Evolutionary conservation across 2,797 vertebrate genomes (phyloP), one percentile per base, ranked within the genome.

Genomic region (Tenualosa thibaudeaui): DNA sequence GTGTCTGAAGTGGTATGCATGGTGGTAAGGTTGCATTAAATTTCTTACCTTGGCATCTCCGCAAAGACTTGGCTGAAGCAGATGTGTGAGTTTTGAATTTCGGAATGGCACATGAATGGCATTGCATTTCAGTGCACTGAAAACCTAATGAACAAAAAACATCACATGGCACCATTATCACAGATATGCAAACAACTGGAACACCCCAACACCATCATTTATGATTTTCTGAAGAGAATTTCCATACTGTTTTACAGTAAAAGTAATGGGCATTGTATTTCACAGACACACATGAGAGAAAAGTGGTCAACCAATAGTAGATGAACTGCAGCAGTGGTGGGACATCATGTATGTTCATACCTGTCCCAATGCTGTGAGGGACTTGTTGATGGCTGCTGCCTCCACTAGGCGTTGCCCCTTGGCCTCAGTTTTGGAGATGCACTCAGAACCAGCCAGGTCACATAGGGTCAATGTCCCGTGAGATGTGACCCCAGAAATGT

Each of bases 321-420:
- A 3, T 60, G 56, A 5, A 3, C 56, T 60, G 1, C 3, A 0
- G 93, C 92, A 0, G 93, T 94, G 58, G 94, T 90, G 0, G 94
- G 31, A 94, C 22, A 93, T 94, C 10, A 94, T 60, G 22, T 60
- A 22, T 60, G 56, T 24, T n/a, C 5, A 24, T 89, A 95, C 94
- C 93, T 94, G 94, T 89, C 93, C 92, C 75, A 95, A 87, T 0
- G 94, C 92, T 0, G 93, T 94, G 58, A 94, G 91, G 0, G 94
- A 94, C 24, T 94, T 94, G 13, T 95, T 94, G 85, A 95, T 94
- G 81, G 92, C 91, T 0, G 94, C 93, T 0, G 93, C 93, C 89
- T 95, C 94, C 89, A 94, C 91, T 86, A 94, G 90, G 75, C 93
- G 90, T 88, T 93, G 93, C 2, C 94, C 94, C 37, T 90, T 92